Percentiles rank a stretch among this genome's conserved stretches.
These are phyloP conservation scores for Scolanthus callimorphus DNA, from an alignment of 92 coral and sea anemone genomes.

Conservation along the genomic window DNA sequence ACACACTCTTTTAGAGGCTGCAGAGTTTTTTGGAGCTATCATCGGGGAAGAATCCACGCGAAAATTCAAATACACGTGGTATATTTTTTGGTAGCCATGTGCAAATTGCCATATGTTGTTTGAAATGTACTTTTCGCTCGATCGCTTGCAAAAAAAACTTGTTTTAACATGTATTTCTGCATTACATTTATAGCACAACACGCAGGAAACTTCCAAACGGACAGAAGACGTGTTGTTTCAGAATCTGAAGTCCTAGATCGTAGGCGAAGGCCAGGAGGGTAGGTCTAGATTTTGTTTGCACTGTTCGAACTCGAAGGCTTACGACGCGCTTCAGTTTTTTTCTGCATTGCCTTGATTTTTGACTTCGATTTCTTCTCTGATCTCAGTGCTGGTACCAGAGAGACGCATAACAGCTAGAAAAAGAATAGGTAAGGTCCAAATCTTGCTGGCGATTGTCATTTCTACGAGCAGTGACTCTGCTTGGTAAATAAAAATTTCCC, in stretches of 20 bases:
- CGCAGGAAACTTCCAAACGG: slow-evolving; percentile 29
- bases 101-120: slow-evolving; percentile 54
- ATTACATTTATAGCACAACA: slow-evolving; percentile 35
- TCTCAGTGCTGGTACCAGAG: slow-evolving; percentile 98
- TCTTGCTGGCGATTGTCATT: not conserved
- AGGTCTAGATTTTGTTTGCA: slow-evolving; percentile 8
- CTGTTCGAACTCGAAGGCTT: slow-evolving; percentile 1
- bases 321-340: slow-evolving; percentile 1
- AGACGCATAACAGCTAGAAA: slow-evolving; percentile 93
- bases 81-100: slow-evolving; percentile 96
- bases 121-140: not conserved
- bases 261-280: slow-evolving; percentile 95
- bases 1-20: slow-evolving; percentile 89
- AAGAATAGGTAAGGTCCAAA: slow-evolving; percentile 81
- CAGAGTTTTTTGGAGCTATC: slow-evolving; percentile 78
- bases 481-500: not conserved
- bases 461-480: not conserved
- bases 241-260: slow-evolving; percentile 80
- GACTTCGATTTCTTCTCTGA: slow-evolving; percentile 1
- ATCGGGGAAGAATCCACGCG: slow-evolving; percentile 52
- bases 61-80: slow-evolving; percentile 95
- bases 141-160: not conserved
- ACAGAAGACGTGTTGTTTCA: slow-evolving; percentile 75
- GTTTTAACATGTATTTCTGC: slow-evolving; percentile 3
- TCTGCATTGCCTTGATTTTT: not conserved